Evolutionary conservation across 2,888 invertebrate species (phyloP).

Genomic region (Cryptus viduatorius): DNA sequence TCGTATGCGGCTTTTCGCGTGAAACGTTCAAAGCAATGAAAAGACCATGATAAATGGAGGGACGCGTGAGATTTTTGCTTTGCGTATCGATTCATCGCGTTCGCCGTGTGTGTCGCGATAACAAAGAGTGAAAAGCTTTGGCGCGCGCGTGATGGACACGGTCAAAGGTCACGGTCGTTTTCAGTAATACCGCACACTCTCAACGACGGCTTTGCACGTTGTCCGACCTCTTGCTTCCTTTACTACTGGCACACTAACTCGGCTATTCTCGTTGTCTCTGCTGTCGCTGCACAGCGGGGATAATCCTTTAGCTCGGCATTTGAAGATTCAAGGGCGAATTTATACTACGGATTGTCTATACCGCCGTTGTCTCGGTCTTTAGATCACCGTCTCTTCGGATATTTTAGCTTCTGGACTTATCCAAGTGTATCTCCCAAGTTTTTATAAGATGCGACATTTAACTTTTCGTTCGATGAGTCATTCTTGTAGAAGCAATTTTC

Average conservation of each 20-base stretch:
- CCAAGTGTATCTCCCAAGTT: not conserved
- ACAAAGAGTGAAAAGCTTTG: conserved; percentile 20
- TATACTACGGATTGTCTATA: not conserved
- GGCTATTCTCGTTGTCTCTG: conserved; percentile 8
- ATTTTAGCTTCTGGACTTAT: not conserved
- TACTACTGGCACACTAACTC: conserved; percentile 17
- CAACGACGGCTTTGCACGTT: conserved; percentile 18
- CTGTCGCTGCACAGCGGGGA: not conserved
- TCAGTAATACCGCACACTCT: not conserved
- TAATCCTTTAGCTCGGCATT: conserved; percentile 27
- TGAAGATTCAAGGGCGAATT: conserved; percentile 13
- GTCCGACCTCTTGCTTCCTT: conserved; percentile 25
- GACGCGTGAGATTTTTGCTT: conserved; percentile 8
- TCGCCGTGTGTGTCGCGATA: not conserved
- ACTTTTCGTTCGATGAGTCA: conserved; percentile 35
- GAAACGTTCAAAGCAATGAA: not conserved
- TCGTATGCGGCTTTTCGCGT: not conserved
- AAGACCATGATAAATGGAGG: not conserved
- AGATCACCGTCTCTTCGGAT: not conserved
- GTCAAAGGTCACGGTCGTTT: conserved; percentile 47
- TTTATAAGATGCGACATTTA: not conserved
- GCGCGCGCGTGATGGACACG: conserved; percentile 20
- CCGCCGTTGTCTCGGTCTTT: not conserved
- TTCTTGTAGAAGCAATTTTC: conserved; percentile 50
- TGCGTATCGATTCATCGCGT: not conserved